Conservation (phyloP, 2,797 vertebrate genomes). For the Hafferia zeledoni region DNA sequence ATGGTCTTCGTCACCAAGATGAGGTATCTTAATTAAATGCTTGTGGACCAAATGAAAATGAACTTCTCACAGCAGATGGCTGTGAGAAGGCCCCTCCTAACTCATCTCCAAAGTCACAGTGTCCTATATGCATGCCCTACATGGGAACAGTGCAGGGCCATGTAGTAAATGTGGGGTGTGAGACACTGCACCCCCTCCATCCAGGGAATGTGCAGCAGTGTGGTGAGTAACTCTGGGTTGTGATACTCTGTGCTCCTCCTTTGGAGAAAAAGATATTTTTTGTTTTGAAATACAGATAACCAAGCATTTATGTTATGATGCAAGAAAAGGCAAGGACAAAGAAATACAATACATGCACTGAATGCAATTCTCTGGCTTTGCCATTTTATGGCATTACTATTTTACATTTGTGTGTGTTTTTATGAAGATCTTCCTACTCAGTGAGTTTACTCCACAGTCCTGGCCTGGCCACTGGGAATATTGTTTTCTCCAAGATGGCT, state of each 20-base stretch:
- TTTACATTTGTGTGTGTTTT: background rate
- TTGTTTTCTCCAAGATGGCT: background rate
- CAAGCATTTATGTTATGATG: background rate
- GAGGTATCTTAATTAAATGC: background rate
- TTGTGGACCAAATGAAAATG: background rate
- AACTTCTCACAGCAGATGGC: background rate
- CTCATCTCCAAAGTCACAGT: background rate
- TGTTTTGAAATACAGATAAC: background rate
- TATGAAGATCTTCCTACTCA: background rate
- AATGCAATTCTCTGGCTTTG: background rate
- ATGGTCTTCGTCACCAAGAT: fast-evolving
- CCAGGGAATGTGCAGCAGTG: background rate
- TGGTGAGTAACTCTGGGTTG: background rate
- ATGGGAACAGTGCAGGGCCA: fast-evolving
- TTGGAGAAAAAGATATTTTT: background rate
- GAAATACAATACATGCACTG: background rate
- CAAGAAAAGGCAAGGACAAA: background rate
- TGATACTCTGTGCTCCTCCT: background rate
- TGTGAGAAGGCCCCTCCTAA: background rate
- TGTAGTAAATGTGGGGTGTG: fast-evolving
- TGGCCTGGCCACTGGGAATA: background rate
- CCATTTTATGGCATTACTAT: background rate
- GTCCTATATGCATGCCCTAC: background rate
- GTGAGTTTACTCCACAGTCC: background rate
- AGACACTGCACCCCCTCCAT: background rate